Conservation (phyloP, 2,797 vertebrate species). For the Triplophysa bombifrons region DNA sequence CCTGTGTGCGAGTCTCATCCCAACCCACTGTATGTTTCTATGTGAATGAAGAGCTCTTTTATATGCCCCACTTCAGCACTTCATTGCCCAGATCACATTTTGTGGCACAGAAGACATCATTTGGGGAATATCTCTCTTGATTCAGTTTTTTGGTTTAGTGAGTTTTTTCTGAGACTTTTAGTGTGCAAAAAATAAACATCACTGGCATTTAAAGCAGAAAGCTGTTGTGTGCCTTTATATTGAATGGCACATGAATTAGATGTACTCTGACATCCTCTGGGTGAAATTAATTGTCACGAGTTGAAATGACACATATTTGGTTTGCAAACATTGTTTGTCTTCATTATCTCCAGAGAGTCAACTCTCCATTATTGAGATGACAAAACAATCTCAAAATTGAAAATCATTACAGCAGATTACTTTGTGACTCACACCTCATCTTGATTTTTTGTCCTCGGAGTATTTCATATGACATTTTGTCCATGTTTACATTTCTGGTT, state of each 20-base stretch:
- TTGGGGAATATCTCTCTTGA: background rate
- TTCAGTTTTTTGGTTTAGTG: background rate
- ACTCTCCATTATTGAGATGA: constrained; percentile 44
- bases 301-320: constrained; percentile 50
- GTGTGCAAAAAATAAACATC: background rate
- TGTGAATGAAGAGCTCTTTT: constrained; percentile 1
- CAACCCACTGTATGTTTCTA: background rate
- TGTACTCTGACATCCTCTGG: constrained; percentile 25
- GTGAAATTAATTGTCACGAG: constrained; percentile 48
- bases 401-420: constrained; percentile 41
- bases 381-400: constrained; percentile 43
- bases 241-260: constrained; percentile 23
- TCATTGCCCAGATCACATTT: background rate
- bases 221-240: background rate
- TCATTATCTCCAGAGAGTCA: constrained; percentile 45
- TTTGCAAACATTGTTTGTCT: constrained; percentile 50
- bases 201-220: background rate
- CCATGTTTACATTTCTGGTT: constrained; percentile 5
- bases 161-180: background rate
- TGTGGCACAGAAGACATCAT: background rate
- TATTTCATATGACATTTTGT: constrained; percentile 10
- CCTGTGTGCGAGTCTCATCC: constrained; percentile 58
- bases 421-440: constrained; percentile 38
- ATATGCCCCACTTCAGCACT: background rate
- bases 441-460: constrained; percentile 11